phyloP scores from a whole-genome alignment of 2,797 vertebrate species.

The Xenopus petersii region DNA sequence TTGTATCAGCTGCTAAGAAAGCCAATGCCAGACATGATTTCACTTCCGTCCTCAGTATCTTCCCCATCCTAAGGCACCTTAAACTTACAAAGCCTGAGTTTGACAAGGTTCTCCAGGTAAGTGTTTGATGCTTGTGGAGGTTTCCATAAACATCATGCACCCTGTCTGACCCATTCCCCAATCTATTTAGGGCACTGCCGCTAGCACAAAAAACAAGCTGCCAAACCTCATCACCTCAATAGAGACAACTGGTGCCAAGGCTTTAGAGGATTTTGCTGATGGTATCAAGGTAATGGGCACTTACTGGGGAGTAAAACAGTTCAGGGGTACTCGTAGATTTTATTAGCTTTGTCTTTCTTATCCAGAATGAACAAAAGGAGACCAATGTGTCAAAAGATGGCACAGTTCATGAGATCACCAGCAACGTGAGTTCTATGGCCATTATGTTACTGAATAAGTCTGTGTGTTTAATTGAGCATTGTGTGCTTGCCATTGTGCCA shows the following conservation, averaged over 20 bases:
- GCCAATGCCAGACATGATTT: constrained; percentile 93
- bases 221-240: constrained; percentile 93
- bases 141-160: neutral
- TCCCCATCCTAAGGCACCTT: constrained; percentile 91
- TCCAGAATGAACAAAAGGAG: constrained; percentile 92
- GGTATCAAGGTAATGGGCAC: constrained; percentile 83
- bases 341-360: neutral
- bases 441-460: too few species aligned
- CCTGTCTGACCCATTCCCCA: neutral
- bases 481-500: too few species aligned
- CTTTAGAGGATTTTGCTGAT: constrained; percentile 95
- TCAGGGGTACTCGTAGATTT: too few species aligned
- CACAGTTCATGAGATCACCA: constrained; percentile 94
- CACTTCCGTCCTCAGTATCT: constrained; percentile 91
- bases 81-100: constrained; percentile 94
- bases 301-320: neutral
- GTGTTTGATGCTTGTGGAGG: neutral
- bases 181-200: constrained; percentile 83
- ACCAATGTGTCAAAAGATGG: constrained; percentile 98
- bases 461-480: too few species aligned
- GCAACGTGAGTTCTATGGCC: constrained; percentile 76
- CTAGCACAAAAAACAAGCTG: constrained; percentile 97
- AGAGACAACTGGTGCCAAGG: constrained; percentile 93
- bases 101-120: constrained; percentile 89
- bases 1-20: constrained; percentile 84